A percentile compares a stretch with the other conserved stretches of the same genome.
Conservation (phyloP, 2,113 vertebrate genomes). For the Copsychus sechellarum region DNA sequence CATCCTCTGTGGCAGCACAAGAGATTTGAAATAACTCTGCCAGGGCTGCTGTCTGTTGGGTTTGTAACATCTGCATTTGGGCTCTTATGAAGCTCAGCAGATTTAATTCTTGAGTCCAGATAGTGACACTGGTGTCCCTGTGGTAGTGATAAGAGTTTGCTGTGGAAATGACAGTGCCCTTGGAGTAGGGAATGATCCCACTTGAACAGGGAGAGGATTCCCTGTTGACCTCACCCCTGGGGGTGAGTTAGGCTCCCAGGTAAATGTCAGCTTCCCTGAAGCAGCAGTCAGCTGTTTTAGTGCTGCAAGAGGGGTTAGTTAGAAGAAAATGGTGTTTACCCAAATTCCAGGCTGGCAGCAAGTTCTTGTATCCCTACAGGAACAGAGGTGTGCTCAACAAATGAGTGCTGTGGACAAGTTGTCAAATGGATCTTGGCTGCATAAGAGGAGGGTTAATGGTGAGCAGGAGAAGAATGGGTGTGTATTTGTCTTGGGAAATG, state of each 20-base stretch:
- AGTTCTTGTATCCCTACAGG: neutral
- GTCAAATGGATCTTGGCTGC: neutral
- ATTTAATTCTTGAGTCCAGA: neutral
- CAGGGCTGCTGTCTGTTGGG: neutral
- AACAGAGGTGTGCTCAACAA: neutral
- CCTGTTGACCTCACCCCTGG: neutral
- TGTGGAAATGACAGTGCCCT: neutral
- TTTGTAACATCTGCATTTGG: neutral
- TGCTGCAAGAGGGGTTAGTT: neutral
- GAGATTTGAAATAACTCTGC: neutral
- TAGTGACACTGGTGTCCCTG: neutral
- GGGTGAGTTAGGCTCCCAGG: neutral
- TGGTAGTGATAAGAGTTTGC: accelerated
- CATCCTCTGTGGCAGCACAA: accelerated
- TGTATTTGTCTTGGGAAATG: neutral
- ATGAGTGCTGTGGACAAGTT: neutral
- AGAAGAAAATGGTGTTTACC: neutral
- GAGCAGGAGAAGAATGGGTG: neutral
- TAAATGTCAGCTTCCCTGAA: neutral
- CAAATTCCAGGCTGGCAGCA: neutral
- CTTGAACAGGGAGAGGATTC: neutral
- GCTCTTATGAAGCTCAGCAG: neutral
- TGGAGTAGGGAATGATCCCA: neutral
- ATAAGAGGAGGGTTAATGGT: neutral
- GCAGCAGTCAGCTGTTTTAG: neutral